Base-by-base conservation (phyloP, 2,113 vertebrate genomes). In the Merops nubicus region DNA sequence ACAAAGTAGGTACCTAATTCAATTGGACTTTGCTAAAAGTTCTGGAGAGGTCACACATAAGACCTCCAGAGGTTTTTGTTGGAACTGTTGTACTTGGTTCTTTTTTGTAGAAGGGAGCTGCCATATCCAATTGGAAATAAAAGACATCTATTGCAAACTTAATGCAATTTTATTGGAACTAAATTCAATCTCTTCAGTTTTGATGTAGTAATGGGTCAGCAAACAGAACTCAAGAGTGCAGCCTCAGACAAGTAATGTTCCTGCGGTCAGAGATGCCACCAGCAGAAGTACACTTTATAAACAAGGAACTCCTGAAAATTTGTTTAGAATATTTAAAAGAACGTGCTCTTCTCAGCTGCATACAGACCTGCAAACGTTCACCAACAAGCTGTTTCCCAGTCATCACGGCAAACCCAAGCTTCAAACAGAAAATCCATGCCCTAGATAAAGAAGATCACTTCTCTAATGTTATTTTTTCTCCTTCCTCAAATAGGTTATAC, bases 171-270 rank as follows among this genome's bases (percentile, higher is more conserved):
- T 92, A 91, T 77, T 73, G 62, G 50, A 87, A 85, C 65, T 92
- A 97, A 96, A 97, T 96, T 95, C 74, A 97, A 96, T 96, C 93
- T 93, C 63, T 94, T 93, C 4, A 0, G 9, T 54, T 95, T 93
- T 92, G 96, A 96, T 95, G 81, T 91, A 96, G 93, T 97, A 95
- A 94, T 97, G 88, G 96, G 88, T 97, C 95, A 95, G 91, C 93
- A 92, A 83, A 38, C 57, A 90, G 76, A 96, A 93, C 80, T 87
- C 60, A 69, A 20, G 91, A 93, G 80, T 6, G 1, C 65, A 94
- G 93, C 34, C 79, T 92, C 80, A 76, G 62, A 91, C 69, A 62
- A 84, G 72, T 42, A 13, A 70, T 15, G 29, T 59, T 96, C 73
- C 79, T 60, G 53, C 1, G 57, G 95, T 91, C 88, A 84, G 80